phyloP scores from a whole-genome alignment of 2,113 vertebrate genomes.

The Tachysurus vachellii region DNA sequence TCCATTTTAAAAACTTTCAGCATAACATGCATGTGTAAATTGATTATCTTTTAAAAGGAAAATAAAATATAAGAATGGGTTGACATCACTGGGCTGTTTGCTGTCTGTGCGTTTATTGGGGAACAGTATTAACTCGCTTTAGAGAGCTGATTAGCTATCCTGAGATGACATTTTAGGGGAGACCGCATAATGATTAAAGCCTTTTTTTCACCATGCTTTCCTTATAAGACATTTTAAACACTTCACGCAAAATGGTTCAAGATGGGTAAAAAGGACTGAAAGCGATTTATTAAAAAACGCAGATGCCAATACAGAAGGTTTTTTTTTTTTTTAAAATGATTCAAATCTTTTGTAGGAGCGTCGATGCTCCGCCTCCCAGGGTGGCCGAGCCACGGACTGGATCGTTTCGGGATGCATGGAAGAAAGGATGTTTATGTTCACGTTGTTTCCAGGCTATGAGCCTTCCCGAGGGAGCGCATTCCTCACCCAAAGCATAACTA shows the following conservation, averaged over 20 bases:
- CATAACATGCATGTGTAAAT: conserved; percentile 23
- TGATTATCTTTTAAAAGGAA: conserved; percentile 53
- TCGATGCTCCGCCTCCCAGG: conserved; percentile 21
- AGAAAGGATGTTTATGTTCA: conserved; percentile 78
- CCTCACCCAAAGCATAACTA: conserved; percentile 73
- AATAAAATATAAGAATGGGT: conserved; percentile 59
- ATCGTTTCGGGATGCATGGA: conserved; percentile 59
- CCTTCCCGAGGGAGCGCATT: conserved; percentile 76
- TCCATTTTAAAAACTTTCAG: conserved; percentile 47
- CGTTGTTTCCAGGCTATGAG: conserved; percentile 77
- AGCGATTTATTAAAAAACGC: conserved; percentile 34
- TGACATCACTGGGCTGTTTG: conserved; percentile 56
- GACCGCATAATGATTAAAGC: conserved; percentile 49
- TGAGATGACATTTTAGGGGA: conserved; percentile 52
- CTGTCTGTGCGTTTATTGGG: conserved; percentile 65
- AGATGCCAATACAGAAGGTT: conserved; percentile 21
- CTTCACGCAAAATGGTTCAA: conserved; percentile 53
- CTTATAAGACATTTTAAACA: conserved; percentile 52
- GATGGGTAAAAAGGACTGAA: conserved; percentile 37
- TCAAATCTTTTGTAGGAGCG: neutral
- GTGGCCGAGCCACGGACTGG: conserved; percentile 52
- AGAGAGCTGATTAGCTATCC: conserved; percentile 68
- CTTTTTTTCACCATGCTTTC: conserved; percentile 59
- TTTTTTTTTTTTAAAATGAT: conserved; percentile 15
- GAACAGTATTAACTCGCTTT: conserved; percentile 63